Evolutionary conservation across 2,888 invertebrate species (phyloP).

Genomic region (Anarsia innoxiella): DNA sequence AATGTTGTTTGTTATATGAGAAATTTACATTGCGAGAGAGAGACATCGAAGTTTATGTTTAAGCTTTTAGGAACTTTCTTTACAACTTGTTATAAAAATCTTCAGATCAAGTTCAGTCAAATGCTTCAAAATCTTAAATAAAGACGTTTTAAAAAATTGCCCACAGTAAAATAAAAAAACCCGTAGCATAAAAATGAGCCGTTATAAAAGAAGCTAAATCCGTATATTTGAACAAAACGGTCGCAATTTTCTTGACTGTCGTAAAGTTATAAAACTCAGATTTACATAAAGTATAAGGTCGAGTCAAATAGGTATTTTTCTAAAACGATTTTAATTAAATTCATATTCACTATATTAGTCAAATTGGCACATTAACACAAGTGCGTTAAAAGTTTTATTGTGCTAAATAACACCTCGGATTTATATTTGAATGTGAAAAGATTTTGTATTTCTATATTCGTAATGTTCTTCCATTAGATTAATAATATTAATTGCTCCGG

Average conservation of each 20-base stretch:
- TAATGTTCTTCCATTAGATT: background rate
- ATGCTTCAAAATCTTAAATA: too few species aligned
- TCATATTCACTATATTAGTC: slow-evolving; percentile 15
- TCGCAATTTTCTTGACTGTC: slow-evolving; percentile 8
- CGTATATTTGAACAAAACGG: slow-evolving; percentile 14
- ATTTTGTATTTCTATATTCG: background rate
- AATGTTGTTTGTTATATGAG: too few species aligned
- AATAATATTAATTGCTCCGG: too few species aligned
- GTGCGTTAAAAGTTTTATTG: slow-evolving; percentile 45
- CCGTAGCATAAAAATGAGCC: too few species aligned
- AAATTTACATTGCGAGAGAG: too few species aligned
- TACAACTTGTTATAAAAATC: too few species aligned
- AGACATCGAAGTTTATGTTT: too few species aligned
- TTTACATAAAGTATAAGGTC: slow-evolving; percentile 43
- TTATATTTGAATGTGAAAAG: background rate
- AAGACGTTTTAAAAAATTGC: too few species aligned
- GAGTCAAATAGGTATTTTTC: slow-evolving; percentile 23
- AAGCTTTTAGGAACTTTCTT: too few species aligned
- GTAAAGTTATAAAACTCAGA: slow-evolving; percentile 21
- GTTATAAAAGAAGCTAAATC: slow-evolving; percentile 2
- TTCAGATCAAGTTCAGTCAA: too few species aligned
- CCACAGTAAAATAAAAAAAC: too few species aligned
- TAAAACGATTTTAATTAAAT: slow-evolving; percentile 30
- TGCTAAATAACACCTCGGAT: slow-evolving; percentile 13
- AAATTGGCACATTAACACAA: slow-evolving; percentile 28